phyloP scores from a whole-genome alignment of 2,113 vertebrate species.

The Pygathrix nemaeus region DNA sequence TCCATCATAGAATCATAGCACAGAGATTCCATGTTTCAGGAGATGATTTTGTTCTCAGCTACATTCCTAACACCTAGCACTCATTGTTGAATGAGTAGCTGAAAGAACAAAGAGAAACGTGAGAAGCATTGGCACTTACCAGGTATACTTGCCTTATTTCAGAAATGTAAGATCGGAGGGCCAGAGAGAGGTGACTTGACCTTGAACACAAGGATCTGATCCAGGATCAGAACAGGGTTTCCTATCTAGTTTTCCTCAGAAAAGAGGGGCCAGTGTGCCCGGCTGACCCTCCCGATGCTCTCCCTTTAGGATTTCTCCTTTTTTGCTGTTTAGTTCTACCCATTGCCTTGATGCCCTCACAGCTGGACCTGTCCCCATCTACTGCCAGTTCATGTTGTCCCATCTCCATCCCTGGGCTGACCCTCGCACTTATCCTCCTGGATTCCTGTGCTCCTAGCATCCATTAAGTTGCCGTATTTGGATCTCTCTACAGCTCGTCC shows the following conservation, averaged over 20 bases:
- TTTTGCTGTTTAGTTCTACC: background rate
- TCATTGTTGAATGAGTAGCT: background rate
- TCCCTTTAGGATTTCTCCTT: background rate
- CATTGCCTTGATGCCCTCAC: background rate
- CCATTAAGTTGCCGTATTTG: background rate
- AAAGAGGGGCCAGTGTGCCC: background rate
- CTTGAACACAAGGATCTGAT: background rate
- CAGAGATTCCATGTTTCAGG: background rate
- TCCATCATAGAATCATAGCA: background rate
- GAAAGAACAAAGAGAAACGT: background rate
- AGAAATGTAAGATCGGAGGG: background rate
- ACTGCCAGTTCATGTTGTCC: background rate
- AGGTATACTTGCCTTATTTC: background rate
- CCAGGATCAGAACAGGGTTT: background rate
- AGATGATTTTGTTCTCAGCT: background rate
- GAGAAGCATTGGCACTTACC: background rate
- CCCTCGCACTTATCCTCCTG: background rate
- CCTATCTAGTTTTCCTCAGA: background rate
- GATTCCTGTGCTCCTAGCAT: background rate
- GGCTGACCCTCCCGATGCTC: background rate
- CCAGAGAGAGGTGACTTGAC: background rate
- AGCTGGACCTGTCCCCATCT: background rate
- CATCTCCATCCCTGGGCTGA: too few relatives aligned
- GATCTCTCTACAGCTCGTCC: constrained; percentile 87
- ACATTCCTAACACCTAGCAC: background rate